phyloP scores from a whole-genome alignment of 2,797 vertebrate genomes.

The Melanotaenia maccullochi region DNA sequence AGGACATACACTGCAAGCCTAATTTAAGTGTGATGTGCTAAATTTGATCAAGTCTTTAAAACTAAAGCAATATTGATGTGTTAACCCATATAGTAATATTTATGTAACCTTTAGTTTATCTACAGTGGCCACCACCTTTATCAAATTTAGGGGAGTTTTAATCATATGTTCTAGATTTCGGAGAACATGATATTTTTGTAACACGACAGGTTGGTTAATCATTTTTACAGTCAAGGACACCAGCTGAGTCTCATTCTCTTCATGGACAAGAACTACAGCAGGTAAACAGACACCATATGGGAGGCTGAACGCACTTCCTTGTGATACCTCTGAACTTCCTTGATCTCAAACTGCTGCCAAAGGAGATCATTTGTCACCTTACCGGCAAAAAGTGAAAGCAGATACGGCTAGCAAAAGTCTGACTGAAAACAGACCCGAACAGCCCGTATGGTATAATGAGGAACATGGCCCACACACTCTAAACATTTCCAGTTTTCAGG shows the following conservation, averaged over 20 bases:
- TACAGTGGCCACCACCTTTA: neutral
- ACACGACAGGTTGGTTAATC: neutral
- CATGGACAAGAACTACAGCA: neutral
- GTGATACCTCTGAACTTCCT: conserved; percentile 28
- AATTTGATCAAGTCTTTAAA: neutral
- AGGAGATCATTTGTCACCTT: conserved; percentile 61
- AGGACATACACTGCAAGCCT: neutral
- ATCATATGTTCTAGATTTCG: neutral
- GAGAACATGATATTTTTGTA: neutral
- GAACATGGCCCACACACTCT: conserved; percentile 52
- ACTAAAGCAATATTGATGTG: neutral
- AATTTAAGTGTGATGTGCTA: neutral
- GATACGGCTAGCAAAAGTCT: conserved; percentile 51
- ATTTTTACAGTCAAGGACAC: neutral
- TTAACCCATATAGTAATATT: neutral
- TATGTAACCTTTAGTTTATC: neutral
- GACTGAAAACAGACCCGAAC: conserved; percentile 72
- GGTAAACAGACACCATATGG: conserved; percentile 64
- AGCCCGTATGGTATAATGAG: conserved; percentile 52
- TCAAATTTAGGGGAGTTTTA: neutral
- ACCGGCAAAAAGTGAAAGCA: conserved; percentile 65
- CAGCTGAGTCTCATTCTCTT: conserved; percentile 41
- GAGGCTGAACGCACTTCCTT: conserved; percentile 29
- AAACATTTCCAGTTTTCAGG: conserved; percentile 71
- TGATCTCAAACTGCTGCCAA: conserved; percentile 49